These are phyloP conservation scores for Neoascia interrupta DNA, from an alignment of 2,888 invertebrate genomes.

Conservation along the genomic window DNA sequence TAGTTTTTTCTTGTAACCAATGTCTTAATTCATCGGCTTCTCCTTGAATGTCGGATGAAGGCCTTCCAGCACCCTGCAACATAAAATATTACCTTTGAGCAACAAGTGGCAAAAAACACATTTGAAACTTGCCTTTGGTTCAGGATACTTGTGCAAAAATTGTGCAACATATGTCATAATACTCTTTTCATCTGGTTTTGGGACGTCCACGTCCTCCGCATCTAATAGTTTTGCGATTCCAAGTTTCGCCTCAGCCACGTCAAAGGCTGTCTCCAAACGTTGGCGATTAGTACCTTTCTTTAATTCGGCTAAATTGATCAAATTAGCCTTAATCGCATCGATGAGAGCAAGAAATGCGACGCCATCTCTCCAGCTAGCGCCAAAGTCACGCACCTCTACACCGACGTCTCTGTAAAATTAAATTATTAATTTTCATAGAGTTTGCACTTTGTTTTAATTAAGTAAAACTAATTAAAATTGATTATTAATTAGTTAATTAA, in stretches of 20 bases:
- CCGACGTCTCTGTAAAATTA: constrained; percentile 86
- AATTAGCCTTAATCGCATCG: constrained; percentile 95
- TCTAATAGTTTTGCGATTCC: constrained; percentile 95
- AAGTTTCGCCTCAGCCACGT: constrained; percentile 93
- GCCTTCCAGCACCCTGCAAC: constrained; percentile 84
- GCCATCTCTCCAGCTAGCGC: constrained; percentile 97
- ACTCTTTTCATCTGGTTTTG: constrained; percentile 97
- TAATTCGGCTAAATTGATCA: constrained; percentile 92
- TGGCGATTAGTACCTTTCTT: constrained; percentile 88
- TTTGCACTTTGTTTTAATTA: too few relatives aligned
- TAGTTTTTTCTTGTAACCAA: constrained; percentile 91
- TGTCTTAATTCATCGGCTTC: constrained; percentile 89
- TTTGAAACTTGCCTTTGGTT: constrained; percentile 84
- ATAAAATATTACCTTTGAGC: background rate
- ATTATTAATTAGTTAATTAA: background rate
- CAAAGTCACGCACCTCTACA: constrained; percentile 95
- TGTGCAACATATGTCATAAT: constrained; percentile 99
- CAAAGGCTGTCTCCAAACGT: constrained; percentile 95
- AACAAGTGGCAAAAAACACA: background rate
- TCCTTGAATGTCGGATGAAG: constrained; percentile 88
- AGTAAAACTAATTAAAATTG: background rate
- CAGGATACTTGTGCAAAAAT: constrained; percentile 96
- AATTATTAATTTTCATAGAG: background rate
- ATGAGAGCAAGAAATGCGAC: constrained; percentile 97
- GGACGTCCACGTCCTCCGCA: constrained; percentile 97